Conservation (phyloP, 2,113 vertebrate species). For the Lepidothrix coronata region DNA sequence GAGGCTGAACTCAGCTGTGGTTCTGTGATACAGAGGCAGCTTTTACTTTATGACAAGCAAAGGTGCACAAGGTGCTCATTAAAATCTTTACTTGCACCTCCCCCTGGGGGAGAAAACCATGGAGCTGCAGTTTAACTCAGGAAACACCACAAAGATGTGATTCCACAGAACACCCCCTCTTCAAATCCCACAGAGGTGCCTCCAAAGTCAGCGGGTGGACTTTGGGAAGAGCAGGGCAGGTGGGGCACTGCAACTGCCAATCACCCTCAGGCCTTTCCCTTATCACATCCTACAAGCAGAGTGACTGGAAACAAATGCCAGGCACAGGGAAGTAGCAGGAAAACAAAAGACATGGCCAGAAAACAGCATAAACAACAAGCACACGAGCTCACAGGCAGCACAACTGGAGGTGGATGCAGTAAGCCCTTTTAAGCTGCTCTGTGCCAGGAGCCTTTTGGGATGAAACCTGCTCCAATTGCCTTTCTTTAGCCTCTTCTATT, state of each 20-base stretch:
- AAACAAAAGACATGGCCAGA: background rate
- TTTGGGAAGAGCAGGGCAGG: background rate
- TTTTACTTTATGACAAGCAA: background rate
- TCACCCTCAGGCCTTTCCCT: background rate
- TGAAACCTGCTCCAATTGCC: background rate
- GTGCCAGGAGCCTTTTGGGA: background rate
- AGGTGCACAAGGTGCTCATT: background rate
- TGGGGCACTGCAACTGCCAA: background rate
- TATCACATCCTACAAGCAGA: background rate
- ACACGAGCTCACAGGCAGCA: background rate
- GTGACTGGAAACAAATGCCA: background rate
- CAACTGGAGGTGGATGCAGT: background rate
- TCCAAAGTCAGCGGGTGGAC: background rate
- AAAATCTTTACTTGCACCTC: background rate
- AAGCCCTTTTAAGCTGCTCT: background rate
- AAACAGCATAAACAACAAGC: background rate
- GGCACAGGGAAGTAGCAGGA: background rate
- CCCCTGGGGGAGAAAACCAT: fast-evolving
- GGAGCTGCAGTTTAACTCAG: background rate
- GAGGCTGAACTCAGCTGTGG: background rate
- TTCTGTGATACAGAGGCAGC: background rate
- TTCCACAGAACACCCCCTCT: background rate
- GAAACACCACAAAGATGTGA: background rate
- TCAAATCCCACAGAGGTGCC: background rate
- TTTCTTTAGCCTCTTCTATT: background rate